Base-by-base conservation (phyloP, 1,140 invertebrate genomes). In the Trachelipus rathkii region DNA sequence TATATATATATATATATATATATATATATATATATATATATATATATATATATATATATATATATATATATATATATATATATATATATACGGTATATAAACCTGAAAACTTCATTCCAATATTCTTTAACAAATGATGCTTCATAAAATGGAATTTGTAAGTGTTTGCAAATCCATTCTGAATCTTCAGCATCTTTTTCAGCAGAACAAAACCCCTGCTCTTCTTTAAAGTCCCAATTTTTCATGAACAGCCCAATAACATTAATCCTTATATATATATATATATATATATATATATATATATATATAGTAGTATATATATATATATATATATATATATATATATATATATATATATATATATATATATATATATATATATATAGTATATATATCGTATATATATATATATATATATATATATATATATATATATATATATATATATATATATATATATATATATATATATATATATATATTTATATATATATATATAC, bases 311-410 rank as follows among this genome's bases (percentile, higher is more conserved):
- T n/a, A n/a, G n/a, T n/a, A 9, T 45, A 44, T 43, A 46, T n/a
- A 72, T 43, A 9, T 19, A 45, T 72, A 23, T 46, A n/a, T 72
- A 72, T 46, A 15, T 72, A 44, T 44, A 45, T 72, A 72, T 72
- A 72, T 72, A 72, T 72, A 45, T 72, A 72, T 72, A 45, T 72
- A 72, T 72, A 45, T 72, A 72, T 72, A 72, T 72, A 45, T 72
- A 72, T 44, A 45, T 72, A 72, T 72, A 45, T 33, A 33, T 33
- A 33, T 33, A 33, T 33, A 33, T 33, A 33, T 33, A 33, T 33
- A 33, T 33, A 33, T 33, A 33, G n/a, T n/a, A n/a, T n/a, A n/a
- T n/a, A n/a, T n/a, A n/a, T n/a, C n/a, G n/a, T n/a, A n/a, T n/a
- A n/a, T n/a, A n/a, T n/a, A n/a, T n/a, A n/a, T n/a, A n/a, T n/a